Evolutionary conservation across 2,113 vertebrate species (phyloP), one percentile per base, ranked within the genome.

Genomic region (Apistogramma diplotaenia): DNA sequence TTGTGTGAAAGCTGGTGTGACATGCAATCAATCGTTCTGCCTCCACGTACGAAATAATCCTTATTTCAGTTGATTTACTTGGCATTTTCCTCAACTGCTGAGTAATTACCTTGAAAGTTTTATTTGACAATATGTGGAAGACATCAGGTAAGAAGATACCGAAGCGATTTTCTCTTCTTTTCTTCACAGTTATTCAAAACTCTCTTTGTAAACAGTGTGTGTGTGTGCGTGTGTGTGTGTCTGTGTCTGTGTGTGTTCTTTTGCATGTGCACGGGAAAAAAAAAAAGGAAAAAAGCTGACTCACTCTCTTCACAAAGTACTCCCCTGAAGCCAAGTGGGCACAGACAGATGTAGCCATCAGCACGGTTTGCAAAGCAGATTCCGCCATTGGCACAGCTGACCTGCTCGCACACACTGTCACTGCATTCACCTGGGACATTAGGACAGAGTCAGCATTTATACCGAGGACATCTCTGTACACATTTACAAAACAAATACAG

Each of bases 231-330:
- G 18, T 51, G 40, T 59, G 31, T 31, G 31, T 33, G 33, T 8
- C 1, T 37, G 29, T 55, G 25, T 12, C 3, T 3, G 6, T 6
- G 11, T 13, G 19, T 43, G 40, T 55, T 49, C 58, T 31, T 75
- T 43, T 57, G 16, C 43, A 70, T 25, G 16, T 70, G 43, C 49
- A 25, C 13, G 16, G 37, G 37, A 37, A 21, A n/a, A 8, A 0
- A 1, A 2, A 15, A 43, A 31, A 29, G 9, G 16, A 35, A 55
- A 21, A 33, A 2, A 40, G 23, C 70, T 31, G 74, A 92, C 97
- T 97, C 92, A 99, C 98, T 96, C 56, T 98, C 96, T 87, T 99
- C 96, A 0, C 98, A 99, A 29, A 97, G 96, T 7, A 93, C 89
- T 21, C 97, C 98, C 90, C 93, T 96, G 95, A 97, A 99, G 61